Percentiles rank a stretch among this genome's conserved stretches.
phyloP scores from a whole-genome alignment of 2,888 invertebrate genomes.

The Torymus auratus region DNA sequence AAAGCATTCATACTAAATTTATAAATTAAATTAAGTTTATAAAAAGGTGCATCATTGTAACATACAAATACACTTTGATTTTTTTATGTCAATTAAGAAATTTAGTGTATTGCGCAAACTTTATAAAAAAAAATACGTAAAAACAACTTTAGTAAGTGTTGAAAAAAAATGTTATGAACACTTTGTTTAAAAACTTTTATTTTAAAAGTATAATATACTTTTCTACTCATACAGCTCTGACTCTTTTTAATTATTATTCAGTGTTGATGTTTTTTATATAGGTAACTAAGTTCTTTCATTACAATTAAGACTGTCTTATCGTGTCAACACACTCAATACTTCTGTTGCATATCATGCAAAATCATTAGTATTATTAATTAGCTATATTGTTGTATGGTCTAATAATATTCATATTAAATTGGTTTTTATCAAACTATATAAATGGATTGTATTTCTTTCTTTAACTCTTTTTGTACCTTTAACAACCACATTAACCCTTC shows the following conservation, averaged over 20 bases:
- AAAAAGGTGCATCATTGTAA: neutral
- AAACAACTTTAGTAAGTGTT: neutral
- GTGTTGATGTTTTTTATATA: no score
- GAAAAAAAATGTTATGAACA: no score
- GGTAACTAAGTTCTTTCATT: no score
- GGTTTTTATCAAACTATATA: slow-evolving; percentile 47
- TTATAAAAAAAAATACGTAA: slow-evolving; percentile 3
- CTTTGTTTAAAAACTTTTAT: no score
- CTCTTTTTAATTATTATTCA: no score
- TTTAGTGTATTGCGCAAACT: neutral
- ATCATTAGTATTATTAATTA: neutral
- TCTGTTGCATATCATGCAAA: neutral
- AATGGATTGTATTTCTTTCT: neutral
- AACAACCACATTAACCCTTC: slow-evolving; percentile 21
- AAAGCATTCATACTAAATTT: neutral
- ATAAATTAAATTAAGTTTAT: slow-evolving; percentile 9
- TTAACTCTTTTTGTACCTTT: slow-evolving; percentile 33
- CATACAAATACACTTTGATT: slow-evolving; percentile 14
- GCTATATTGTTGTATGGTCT: slow-evolving; percentile 20
- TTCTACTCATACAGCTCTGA: no score
- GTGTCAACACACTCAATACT: neutral
- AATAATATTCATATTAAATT: slow-evolving; percentile 37
- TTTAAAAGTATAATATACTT: no score
- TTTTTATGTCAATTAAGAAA: slow-evolving; percentile 36
- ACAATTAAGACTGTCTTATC: no score